A percentile compares a stretch with the other conserved stretches of the same genome.
phyloP scores from a whole-genome alignment of 1,140 invertebrate genomes.

The Lordiphosa clarofinis region DNA sequence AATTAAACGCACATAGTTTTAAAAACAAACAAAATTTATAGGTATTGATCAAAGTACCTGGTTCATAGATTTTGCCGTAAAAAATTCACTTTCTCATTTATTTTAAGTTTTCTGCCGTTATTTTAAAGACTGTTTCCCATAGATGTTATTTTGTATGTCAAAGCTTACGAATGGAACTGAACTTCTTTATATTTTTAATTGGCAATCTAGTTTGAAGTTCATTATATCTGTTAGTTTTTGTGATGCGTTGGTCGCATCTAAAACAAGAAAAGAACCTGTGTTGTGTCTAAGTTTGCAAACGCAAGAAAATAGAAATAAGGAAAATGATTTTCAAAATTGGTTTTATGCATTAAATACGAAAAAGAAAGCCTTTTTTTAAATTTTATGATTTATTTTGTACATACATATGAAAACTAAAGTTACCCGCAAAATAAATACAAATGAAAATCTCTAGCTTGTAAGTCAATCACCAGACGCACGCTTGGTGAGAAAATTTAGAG shows the following conservation, averaged over 20 bases:
- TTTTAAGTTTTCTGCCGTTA: too few species aligned
- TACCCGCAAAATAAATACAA: constrained; percentile 20
- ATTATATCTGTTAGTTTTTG: constrained; percentile 71
- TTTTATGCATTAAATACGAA: constrained; percentile 29
- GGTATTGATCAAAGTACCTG: too few species aligned
- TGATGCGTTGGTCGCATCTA: constrained; percentile 77
- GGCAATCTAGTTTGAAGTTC: too few species aligned
- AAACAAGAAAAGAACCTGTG: constrained; percentile 74
- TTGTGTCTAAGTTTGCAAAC: constrained; percentile 43
- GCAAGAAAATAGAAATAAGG: constrained; percentile 19
- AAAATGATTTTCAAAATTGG: constrained; percentile 38
- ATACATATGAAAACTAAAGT: constrained; percentile 40
- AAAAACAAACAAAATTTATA: too few species aligned
- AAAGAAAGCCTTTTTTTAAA: constrained; percentile 23
- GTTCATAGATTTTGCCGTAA: too few species aligned
- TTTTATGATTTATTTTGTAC: constrained; percentile 29
- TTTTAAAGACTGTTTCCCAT: too few species aligned
- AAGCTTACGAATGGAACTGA: too few species aligned
- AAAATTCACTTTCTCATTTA: too few species aligned
- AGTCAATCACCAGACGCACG: constrained; percentile 15
- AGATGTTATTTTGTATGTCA: too few species aligned
- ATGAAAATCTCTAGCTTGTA: constrained; percentile 15
- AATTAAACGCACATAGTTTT: too few species aligned
- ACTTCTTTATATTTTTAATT: too few species aligned
- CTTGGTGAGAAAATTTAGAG: constrained; percentile 13